A percentile compares a stretch with the other conserved stretches of the same genome.
phyloP scores from a whole-genome alignment of 2,113 vertebrate species.

The Scalopus aquaticus region DNA sequence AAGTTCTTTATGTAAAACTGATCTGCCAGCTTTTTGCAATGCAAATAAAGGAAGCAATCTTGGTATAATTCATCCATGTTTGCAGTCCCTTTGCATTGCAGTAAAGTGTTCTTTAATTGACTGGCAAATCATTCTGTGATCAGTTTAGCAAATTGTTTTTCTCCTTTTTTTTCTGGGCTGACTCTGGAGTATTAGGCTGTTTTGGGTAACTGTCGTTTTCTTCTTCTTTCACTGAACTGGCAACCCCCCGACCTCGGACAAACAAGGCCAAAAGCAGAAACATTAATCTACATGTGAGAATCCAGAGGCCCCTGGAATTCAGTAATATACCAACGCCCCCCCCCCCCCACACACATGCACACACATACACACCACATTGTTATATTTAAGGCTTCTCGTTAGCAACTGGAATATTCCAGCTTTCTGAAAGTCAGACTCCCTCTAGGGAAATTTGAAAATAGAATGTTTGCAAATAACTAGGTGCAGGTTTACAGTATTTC shows the following conservation, averaged over 20 bases:
- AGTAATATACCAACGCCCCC: too few species aligned
- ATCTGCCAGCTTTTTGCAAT: neutral
- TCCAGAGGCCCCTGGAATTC: neutral
- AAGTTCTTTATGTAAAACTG: neutral
- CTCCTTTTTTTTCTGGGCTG: neutral
- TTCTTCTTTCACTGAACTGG: neutral
- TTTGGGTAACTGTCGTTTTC: neutral
- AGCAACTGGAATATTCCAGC: neutral
- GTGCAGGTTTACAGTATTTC: neutral
- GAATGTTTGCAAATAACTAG: neutral
- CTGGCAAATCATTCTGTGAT: slow-evolving; percentile 57
- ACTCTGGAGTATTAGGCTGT: neutral
- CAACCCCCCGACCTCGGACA: neutral
- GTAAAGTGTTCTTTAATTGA: slow-evolving; percentile 60
- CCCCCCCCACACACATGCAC: too few species aligned
- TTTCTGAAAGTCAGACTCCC: neutral
- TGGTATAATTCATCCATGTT: slow-evolving; percentile 31
- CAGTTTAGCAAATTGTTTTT: slow-evolving; percentile 51
- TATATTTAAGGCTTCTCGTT: neutral
- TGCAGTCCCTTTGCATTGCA: slow-evolving; percentile 32
- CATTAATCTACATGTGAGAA: neutral
- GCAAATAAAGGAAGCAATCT: slow-evolving; percentile 49
- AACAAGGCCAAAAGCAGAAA: neutral
- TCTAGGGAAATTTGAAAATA: neutral
- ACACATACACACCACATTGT: too few species aligned